Percentiles rank a stretch among this genome's conserved stretches.
phyloP scores from a whole-genome alignment of 2,888 invertebrate species.

The Campaea margaritaria region DNA sequence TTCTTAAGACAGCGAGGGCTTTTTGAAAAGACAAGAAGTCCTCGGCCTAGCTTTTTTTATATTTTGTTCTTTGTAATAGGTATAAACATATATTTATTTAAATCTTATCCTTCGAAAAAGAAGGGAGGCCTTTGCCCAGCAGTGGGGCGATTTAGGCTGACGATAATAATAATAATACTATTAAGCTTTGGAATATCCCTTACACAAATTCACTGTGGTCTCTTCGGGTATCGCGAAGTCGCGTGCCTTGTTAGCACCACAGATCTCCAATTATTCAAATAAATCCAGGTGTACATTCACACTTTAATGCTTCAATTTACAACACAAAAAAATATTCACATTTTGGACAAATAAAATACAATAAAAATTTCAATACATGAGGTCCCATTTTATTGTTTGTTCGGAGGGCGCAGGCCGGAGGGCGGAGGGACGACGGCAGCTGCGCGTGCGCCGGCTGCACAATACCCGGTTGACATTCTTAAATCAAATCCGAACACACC shows the following conservation, averaged over 20 bases:
- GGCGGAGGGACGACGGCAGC: slow-evolving; percentile 72
- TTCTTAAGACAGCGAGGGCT: too few species aligned
- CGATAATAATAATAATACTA: too few species aligned
- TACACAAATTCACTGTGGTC: too few species aligned
- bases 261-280: slow-evolving; percentile 23
- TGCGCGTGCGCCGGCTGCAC: slow-evolving; percentile 78
- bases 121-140: too few species aligned
- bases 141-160: too few species aligned
- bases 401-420: slow-evolving; percentile 69
- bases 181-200: too few species aligned
- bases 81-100: too few species aligned
- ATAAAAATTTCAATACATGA: slow-evolving; percentile 65
- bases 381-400: slow-evolving; percentile 69
- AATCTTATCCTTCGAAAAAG: too few species aligned
- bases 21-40: too few species aligned
- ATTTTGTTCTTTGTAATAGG: too few species aligned
- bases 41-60: too few species aligned
- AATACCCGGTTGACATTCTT: slow-evolving; percentile 75
- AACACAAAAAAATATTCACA: slow-evolving; percentile 41
- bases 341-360: slow-evolving; percentile 47
- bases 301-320: slow-evolving; percentile 43
- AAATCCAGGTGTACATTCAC: slow-evolving; percentile 44
- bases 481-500: slow-evolving; percentile 79
- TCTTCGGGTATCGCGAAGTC: neutral
- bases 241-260: slow-evolving; percentile 6